These are phyloP conservation scores for Acipenser ruthenus DNA, from an alignment of 2,797 vertebrate species.

Conservation along the genomic window DNA sequence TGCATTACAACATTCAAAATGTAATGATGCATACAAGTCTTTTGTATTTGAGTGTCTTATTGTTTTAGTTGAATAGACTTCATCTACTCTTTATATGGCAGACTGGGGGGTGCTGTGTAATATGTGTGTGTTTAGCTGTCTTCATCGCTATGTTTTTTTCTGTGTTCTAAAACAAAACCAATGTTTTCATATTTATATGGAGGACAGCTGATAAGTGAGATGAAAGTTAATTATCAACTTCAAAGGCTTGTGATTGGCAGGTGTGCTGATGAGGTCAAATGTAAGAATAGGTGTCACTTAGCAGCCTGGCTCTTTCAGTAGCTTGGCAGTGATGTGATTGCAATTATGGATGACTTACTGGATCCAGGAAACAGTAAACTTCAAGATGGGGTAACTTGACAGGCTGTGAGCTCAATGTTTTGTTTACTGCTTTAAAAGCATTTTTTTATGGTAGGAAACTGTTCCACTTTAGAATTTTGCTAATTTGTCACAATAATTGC, in stretches of 20 bases:
- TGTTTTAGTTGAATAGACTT: background rate
- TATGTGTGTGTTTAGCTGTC: background rate
- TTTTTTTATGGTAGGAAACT: no score
- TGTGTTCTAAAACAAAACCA: no score
- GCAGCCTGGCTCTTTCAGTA: constrained; percentile 17
- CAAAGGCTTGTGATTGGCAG: constrained; percentile 37
- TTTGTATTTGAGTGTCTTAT: no score
- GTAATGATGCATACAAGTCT: no score
- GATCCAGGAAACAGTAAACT: constrained; percentile 40
- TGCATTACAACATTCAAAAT: no score
- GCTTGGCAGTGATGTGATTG: constrained; percentile 31
- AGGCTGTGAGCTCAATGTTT: no score
- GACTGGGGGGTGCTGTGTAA: no score
- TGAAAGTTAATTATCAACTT: constrained; percentile 21
- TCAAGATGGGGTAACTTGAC: background rate
- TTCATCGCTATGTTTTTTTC: constrained; percentile 30
- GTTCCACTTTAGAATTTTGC: no score
- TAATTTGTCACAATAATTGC: no score
- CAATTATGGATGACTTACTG: constrained; percentile 45
- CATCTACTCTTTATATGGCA: no score
- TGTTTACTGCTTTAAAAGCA: no score
- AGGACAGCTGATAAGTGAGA: constrained; percentile 27
- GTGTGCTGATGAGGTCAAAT: constrained; percentile 55
- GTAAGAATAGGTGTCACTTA: constrained; percentile 55
- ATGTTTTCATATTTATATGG: constrained; percentile 40